Percentiles rank a stretch among this genome's conserved stretches.
phyloP scores from a whole-genome alignment of 2,113 vertebrate genomes.

The Thunnus thynnus region DNA sequence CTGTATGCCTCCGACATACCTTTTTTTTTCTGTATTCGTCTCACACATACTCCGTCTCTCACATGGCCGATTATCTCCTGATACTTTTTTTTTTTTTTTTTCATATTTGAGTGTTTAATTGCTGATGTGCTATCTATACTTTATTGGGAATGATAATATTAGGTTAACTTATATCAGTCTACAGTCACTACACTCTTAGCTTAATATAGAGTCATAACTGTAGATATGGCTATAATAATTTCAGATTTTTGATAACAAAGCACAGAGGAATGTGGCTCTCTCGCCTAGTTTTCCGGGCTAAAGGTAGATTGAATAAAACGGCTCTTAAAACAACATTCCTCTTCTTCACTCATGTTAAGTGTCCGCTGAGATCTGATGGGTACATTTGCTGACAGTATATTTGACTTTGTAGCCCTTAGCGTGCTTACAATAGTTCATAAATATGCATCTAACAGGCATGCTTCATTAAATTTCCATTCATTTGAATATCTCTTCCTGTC shows the following conservation, averaged over 20 bases:
- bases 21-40: slow-evolving; percentile 24
- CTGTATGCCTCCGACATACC: slow-evolving; percentile 12
- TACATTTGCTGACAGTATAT: slow-evolving; percentile 9
- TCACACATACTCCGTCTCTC: slow-evolving; percentile 34
- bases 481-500: slow-evolving; percentile 4
- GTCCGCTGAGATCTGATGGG: neutral
- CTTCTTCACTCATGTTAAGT: slow-evolving; percentile 3
- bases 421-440: slow-evolving; percentile 12
- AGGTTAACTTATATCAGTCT: slow-evolving; percentile 32
- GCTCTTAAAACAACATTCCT: slow-evolving; percentile 14
- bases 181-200: neutral
- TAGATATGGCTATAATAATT: slow-evolving; percentile 9
- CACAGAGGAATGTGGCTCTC: neutral
- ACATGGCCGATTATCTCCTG: slow-evolving; percentile 40
- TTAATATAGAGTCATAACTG: slow-evolving; percentile 13
- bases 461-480: slow-evolving; percentile 22
- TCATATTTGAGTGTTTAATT: slow-evolving; percentile 50
- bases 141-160: slow-evolving; percentile 47
- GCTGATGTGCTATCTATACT: slow-evolving; percentile 58
- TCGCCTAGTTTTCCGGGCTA: slow-evolving; percentile 3
- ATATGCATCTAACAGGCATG: slow-evolving; percentile 16
- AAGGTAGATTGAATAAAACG: slow-evolving; percentile 22
- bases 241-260: slow-evolving; percentile 7
- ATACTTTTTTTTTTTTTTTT: slow-evolving; percentile 28
- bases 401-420: slow-evolving; percentile 10